Evolutionary conservation across 2,888 invertebrate species (phyloP).

Genomic region (Mesopsocus fuscifrons): DNA sequence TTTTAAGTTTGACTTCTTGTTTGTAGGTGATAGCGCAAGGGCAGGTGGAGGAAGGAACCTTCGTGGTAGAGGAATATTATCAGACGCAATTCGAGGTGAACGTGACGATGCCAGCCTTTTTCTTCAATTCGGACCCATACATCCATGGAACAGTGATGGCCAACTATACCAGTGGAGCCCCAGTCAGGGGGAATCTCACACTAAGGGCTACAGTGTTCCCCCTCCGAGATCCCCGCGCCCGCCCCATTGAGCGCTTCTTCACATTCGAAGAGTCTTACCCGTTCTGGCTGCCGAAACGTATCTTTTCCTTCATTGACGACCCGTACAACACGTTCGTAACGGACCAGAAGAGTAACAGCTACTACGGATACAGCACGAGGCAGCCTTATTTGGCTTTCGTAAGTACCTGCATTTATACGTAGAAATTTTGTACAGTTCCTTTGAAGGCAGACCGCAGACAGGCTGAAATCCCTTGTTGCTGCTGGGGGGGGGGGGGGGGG

Average conservation of each 20-base stretch:
- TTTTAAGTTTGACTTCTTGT: too few species aligned
- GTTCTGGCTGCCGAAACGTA: constrained; percentile 54
- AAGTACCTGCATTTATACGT: constrained; percentile 23
- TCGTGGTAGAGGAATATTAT: constrained; percentile 86
- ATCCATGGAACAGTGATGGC: constrained; percentile 79
- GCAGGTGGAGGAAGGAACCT: constrained; percentile 67
- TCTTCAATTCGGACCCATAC: constrained; percentile 68
- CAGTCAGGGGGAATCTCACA: constrained; percentile 76
- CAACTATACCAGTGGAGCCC: constrained; percentile 88
- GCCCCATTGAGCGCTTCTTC: constrained; percentile 43
- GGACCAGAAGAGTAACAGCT: background rate
- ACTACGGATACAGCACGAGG: constrained; percentile 16
- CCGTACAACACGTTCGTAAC: constrained; percentile 9
- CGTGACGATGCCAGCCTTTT: constrained; percentile 88
- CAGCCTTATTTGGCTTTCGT: constrained; percentile 55
- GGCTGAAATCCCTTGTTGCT: too few species aligned
- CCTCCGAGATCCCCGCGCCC: constrained; percentile 24
- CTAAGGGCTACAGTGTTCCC: constrained; percentile 59
- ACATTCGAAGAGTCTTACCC: constrained; percentile 65
- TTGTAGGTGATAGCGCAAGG: constrained; percentile 54
- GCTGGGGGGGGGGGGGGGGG: too few species aligned
- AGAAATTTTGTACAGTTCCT: too few species aligned
- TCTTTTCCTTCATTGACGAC: constrained; percentile 29
- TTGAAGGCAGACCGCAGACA: too few species aligned
- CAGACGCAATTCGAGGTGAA: constrained; percentile 90